Base-by-base conservation (phyloP, 2,888 invertebrate species). In the Ochlodes sylvanus region DNA sequence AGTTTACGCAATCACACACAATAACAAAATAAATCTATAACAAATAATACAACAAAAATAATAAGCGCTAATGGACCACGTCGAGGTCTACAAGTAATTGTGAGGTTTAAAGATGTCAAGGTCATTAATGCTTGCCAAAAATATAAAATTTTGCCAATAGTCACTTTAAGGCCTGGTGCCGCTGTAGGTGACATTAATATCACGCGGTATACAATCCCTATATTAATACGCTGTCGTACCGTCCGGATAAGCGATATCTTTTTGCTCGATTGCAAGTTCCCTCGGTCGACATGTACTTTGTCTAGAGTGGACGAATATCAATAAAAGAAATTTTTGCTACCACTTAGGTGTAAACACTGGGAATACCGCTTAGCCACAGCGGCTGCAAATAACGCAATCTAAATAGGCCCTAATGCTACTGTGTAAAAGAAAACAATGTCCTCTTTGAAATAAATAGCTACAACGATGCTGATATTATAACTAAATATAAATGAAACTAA, bases 21-120 rank as follows among this genome's bases (percentile, higher is more conserved):
- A 78, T 77, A 86, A 87, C 83, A 81, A 87, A 80, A 85, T 86
- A 87, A 86, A 87, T 78, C 73, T 82, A 80, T 79, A 69, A 79
- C 74, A 79, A 75, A 77, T 80, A 79, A 85, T 76, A 77, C 76
- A 77, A 79, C 72, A 73, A 32, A 68, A 58, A 66, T 10, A 71
- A 72, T 38, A 77, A 76, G 76, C 73, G 72, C 72, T 72, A 66
- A 70, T 17, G 57, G 56, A 69, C 70, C 52, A 47, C 27, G 32
- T 61, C 47, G 34, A 60, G 5, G 4, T 19, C 50, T 60, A 73
- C 56, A 70, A n/a, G 7, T 32, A 54, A 52, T 10, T 38, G 38
- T 27, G 27, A 42, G 32, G 38, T 10, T 17, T 44, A 44, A 15
- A 14, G 10, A 21, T 62, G 27, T 50, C 21, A 32, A 42, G n/a